Evolutionary conservation across 2,113 vertebrate species (phyloP).

Genomic region (Casuarius casuarius): DNA sequence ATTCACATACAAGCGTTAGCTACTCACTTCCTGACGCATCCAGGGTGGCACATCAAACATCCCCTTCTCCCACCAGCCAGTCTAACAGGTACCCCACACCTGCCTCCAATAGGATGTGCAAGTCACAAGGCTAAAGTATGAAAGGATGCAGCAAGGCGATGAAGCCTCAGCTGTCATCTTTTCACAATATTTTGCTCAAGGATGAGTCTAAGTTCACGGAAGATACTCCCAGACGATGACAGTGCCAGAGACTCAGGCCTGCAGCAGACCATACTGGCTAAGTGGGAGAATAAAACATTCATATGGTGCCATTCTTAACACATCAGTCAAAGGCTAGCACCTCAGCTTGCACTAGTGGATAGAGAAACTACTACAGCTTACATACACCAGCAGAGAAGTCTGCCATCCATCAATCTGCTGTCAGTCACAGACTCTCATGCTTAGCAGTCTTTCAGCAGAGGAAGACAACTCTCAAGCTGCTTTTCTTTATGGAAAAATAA

Average conservation of each 20-base stretch:
- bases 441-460: not conserved
- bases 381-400: not conserved
- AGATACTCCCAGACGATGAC: not conserved
- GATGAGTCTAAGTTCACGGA: not conserved
- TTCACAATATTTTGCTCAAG: not conserved
- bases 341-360: not conserved
- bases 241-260: not conserved
- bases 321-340: not conserved
- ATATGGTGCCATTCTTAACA: not conserved
- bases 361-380: not conserved
- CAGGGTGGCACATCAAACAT: not conserved
- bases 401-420: not conserved
- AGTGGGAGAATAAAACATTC: not conserved
- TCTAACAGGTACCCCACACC: not conserved
- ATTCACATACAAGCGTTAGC: not conserved
- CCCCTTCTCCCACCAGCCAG: not conserved
- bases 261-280: not conserved
- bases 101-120: not conserved
- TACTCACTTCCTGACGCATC: not conserved
- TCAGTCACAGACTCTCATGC: not conserved
- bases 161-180: not conserved
- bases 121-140: not conserved
- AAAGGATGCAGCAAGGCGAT: not conserved
- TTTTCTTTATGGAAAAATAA: not conserved
- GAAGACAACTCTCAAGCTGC: not conserved